A percentile compares a stretch with the other conserved stretches of the same genome.
Conservation (phyloP, 2,888 invertebrate genomes). For the Pimpla rufipes region DNA sequence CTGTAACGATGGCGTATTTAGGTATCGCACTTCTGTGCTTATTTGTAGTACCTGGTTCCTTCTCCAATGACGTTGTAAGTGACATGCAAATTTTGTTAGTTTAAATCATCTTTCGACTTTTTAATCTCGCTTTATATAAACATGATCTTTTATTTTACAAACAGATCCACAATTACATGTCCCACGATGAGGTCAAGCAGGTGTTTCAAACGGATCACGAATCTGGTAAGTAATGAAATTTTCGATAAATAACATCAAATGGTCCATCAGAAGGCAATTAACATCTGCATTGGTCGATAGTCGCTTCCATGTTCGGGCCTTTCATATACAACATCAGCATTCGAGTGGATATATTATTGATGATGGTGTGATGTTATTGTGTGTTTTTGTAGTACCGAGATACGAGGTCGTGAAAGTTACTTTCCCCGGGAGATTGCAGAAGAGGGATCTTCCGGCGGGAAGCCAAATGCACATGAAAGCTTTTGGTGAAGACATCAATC, state of each 20-base stretch:
- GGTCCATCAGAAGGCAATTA: neutral
- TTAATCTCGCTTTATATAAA: neutral
- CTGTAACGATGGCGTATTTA: neutral
- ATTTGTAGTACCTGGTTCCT: neutral
- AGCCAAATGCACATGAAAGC: constrained; percentile 44
- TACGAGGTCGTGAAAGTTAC: constrained; percentile 61
- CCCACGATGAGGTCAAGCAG: constrained; percentile 21
- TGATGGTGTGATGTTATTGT: neutral
- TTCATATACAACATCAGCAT: no score
- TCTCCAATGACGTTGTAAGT: constrained; percentile 17
- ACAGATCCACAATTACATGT: constrained; percentile 55
- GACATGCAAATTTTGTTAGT: neutral
- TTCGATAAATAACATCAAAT: neutral
- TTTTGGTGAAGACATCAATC: constrained; percentile 55
- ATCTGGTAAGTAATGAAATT: constrained; percentile 39
- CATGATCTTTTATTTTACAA: neutral
- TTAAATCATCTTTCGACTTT: neutral
- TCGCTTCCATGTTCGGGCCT: neutral
- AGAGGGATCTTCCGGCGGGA: constrained; percentile 9
- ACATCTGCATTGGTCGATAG: neutral
- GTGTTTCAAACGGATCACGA: constrained; percentile 37
- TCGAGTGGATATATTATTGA: neutral
- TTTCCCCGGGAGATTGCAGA: constrained; percentile 35
- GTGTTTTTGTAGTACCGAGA: constrained; percentile 45
- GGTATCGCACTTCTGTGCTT: constrained; percentile 11